These are phyloP conservation scores for Lagenorhynchus albirostris DNA, from an alignment of 2,113 vertebrate genomes.

Conservation along the genomic window DNA sequence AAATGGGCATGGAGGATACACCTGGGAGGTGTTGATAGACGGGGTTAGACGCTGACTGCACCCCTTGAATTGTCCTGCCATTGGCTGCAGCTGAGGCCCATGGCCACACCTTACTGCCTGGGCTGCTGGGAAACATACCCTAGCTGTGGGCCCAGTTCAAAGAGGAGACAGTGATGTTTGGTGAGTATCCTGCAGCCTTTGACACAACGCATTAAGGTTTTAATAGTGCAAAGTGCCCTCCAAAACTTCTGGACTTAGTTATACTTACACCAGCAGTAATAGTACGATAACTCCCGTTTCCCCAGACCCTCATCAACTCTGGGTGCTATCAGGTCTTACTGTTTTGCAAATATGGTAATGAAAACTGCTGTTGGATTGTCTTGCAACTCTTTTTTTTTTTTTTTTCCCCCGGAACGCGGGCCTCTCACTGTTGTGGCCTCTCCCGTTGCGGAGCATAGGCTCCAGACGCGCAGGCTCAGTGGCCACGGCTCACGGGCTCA, in stretches of 20 bases:
- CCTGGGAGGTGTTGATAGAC: background rate
- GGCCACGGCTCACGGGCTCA: fast-evolving
- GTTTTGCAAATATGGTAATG: background rate
- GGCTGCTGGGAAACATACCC: background rate
- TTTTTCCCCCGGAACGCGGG: too few species aligned
- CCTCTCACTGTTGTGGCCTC: too few species aligned
- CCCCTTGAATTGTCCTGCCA: background rate
- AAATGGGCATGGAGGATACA: too few species aligned
- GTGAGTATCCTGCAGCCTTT: background rate
- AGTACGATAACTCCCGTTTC: background rate
- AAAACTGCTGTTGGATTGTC: background rate
- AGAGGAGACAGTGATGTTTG: background rate
- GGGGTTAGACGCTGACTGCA: fast-evolving
- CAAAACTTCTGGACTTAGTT: background rate
- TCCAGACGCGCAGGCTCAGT: too few species aligned
- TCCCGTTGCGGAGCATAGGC: too few species aligned
- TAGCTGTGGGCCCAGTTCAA: background rate
- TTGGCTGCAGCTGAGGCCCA: background rate
- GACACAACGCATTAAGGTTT: background rate
- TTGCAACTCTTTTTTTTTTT: background rate
- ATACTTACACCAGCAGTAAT: background rate
- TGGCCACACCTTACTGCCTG: background rate
- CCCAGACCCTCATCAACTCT: background rate
- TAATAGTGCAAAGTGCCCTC: background rate
- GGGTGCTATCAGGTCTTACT: background rate